Conservation (phyloP, 2,888 invertebrate genomes). For the Hypercompe scribonia region DNA sequence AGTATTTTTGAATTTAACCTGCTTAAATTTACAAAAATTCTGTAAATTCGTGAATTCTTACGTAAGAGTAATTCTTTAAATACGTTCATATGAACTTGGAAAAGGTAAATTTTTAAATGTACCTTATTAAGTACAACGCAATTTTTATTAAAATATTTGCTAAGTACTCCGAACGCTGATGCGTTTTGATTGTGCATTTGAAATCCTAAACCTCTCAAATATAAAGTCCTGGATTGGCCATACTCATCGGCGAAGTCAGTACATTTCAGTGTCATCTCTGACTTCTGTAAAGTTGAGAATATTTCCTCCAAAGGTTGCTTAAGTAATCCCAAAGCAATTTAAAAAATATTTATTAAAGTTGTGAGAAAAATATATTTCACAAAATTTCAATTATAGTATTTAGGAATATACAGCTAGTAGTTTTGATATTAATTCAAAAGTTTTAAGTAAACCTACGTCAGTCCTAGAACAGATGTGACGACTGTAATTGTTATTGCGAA, state of each 20-base stretch:
- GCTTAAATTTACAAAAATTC: background rate
- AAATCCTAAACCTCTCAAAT: background rate
- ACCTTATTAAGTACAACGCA: background rate
- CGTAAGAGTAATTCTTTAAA: background rate
- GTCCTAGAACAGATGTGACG: background rate
- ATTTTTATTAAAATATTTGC: too few relatives aligned
- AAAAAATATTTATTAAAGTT: background rate
- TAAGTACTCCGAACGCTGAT: background rate
- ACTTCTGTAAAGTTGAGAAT: background rate
- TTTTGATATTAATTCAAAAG: background rate
- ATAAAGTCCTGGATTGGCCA: background rate
- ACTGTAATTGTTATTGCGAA: background rate
- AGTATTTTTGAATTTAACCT: background rate
- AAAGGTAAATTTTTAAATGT: background rate
- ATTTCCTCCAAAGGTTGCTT: background rate
- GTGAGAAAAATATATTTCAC: background rate
- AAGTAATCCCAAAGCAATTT: background rate
- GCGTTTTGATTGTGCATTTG: background rate
- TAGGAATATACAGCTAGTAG: background rate
- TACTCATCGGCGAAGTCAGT: background rate
- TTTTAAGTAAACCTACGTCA: background rate
- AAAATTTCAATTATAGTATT: background rate
- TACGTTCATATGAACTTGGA: background rate
- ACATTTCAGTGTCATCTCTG: background rate
- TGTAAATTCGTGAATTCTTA: background rate